phyloP scores from a whole-genome alignment of 2,888 invertebrate species.

The Platypus cylindrus region DNA sequence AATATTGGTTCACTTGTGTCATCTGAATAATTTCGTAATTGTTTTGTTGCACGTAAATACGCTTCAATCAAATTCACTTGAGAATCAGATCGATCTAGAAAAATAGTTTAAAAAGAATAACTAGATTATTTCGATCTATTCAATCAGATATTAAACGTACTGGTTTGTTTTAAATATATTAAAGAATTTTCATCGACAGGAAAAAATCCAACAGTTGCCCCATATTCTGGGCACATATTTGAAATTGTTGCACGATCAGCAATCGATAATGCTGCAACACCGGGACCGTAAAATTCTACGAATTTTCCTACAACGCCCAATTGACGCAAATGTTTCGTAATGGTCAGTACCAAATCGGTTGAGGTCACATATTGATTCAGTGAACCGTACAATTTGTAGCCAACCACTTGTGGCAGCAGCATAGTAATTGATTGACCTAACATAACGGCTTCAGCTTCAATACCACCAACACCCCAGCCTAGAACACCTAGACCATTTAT shows the following conservation, averaged over 20 bases:
- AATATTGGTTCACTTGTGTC: slow-evolving; percentile 68
- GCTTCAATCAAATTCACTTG: slow-evolving; percentile 66
- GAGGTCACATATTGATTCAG: slow-evolving; percentile 79
- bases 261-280: slow-evolving; percentile 79
- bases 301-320: slow-evolving; percentile 96
- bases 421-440: slow-evolving; percentile 94
- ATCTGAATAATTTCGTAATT: slow-evolving; percentile 73
- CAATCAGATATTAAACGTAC: too few species aligned
- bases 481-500: slow-evolving; percentile 93
- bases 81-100: slow-evolving; percentile 62
- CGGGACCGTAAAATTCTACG: slow-evolving; percentile 96
- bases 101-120: too few species aligned
- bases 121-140: slow-evolving; percentile 1
- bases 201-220: slow-evolving; percentile 92
- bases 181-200: slow-evolving; percentile 77
- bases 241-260: slow-evolving; percentile 96
- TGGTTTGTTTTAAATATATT: slow-evolving; percentile 74
- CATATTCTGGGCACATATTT: slow-evolving; percentile 98
- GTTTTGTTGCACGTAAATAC: slow-evolving; percentile 68
- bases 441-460: slow-evolving; percentile 99
- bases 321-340: slow-evolving; percentile 85
- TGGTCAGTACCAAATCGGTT: slow-evolving; percentile 92
- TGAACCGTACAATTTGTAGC: slow-evolving; percentile 76
- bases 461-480: slow-evolving; percentile 94
- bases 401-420: slow-evolving; percentile 91